phyloP scores from a whole-genome alignment of 2,797 vertebrate species.

The Rhynchonycteris naso region DNA sequence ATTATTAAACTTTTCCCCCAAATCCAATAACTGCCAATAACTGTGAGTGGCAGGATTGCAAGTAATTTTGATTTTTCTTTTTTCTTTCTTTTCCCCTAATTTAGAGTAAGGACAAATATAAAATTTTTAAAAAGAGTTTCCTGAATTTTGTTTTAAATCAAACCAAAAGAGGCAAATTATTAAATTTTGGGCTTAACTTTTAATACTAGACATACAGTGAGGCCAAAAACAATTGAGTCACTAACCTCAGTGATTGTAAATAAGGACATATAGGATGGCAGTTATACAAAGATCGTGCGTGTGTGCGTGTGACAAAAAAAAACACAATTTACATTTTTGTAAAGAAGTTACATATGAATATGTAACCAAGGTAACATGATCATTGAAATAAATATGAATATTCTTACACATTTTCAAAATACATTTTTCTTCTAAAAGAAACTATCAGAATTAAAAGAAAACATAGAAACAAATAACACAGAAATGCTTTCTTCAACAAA shows the following conservation, averaged over 20 bases:
- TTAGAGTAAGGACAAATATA: constrained; percentile 24
- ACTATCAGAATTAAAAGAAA: constrained; percentile 15
- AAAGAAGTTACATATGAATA: not conserved
- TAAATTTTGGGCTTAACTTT: constrained; percentile 39
- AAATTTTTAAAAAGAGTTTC: not conserved
- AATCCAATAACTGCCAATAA: constrained; percentile 11
- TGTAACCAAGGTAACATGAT: not conserved
- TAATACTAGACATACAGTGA: not conserved
- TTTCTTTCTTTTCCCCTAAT: constrained; percentile 24
- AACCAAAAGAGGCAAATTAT: constrained; percentile 44
- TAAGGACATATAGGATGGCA: not conserved
- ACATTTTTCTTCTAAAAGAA: constrained; percentile 53
- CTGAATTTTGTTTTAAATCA: constrained; percentile 26
- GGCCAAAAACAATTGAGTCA: not conserved
- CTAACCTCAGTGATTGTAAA: constrained; percentile 15
- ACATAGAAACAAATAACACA: not conserved
- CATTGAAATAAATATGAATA: constrained; percentile 33
- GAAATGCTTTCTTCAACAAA: constrained; percentile 63
- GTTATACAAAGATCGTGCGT: not conserved
- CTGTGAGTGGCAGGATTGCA: not conserved
- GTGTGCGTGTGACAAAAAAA: not conserved
- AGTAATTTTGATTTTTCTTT: constrained; percentile 31
- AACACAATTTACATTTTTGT: not conserved
- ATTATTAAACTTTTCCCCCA: not conserved
- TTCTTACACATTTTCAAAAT: constrained; percentile 53